phyloP scores from a whole-genome alignment of 1,140 invertebrate genomes.

The Drosophila bocqueti region DNA sequence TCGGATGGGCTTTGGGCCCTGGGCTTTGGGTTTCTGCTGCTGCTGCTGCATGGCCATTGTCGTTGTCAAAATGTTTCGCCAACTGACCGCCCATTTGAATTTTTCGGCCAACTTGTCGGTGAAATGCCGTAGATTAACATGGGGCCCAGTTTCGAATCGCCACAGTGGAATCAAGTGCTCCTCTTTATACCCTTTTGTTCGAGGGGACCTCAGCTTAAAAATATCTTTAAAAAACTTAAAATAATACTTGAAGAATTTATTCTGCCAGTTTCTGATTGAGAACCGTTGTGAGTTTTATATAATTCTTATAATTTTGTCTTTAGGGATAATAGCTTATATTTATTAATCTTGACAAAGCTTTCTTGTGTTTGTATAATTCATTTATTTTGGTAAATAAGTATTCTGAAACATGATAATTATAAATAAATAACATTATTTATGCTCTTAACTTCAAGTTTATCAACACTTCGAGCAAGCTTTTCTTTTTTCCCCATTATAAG shows the following conservation, averaged over 20 bases:
- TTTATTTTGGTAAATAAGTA: neutral
- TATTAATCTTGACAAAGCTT: neutral
- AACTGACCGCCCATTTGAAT: constrained; percentile 78
- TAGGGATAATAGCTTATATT: neutral
- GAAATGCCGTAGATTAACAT: constrained; percentile 38
- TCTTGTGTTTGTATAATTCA: neutral
- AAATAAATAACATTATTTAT: neutral
- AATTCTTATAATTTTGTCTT: neutral
- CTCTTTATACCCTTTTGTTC: neutral
- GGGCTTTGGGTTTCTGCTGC: neutral
- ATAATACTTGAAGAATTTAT: too few species aligned
- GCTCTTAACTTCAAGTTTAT: neutral
- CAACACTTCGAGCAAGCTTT: neutral
- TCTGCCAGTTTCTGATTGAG: neutral
- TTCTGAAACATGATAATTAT: neutral
- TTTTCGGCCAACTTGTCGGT: constrained; percentile 47
- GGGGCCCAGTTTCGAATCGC: constrained; percentile 26
- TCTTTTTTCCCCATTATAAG: neutral
- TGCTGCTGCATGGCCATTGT: constrained; percentile 36
- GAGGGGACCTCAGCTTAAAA: neutral
- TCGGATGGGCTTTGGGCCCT: constrained; percentile 43
- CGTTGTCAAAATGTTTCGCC: constrained; percentile 72
- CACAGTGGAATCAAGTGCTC: constrained; percentile 3
- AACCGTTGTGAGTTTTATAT: neutral
- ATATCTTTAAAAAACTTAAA: neutral